A percentile compares a stretch with the other conserved stretches of the same genome.
Evolutionary conservation across 2,113 vertebrate species (phyloP).

Genomic region (Rhynchomys soricoides): DNA sequence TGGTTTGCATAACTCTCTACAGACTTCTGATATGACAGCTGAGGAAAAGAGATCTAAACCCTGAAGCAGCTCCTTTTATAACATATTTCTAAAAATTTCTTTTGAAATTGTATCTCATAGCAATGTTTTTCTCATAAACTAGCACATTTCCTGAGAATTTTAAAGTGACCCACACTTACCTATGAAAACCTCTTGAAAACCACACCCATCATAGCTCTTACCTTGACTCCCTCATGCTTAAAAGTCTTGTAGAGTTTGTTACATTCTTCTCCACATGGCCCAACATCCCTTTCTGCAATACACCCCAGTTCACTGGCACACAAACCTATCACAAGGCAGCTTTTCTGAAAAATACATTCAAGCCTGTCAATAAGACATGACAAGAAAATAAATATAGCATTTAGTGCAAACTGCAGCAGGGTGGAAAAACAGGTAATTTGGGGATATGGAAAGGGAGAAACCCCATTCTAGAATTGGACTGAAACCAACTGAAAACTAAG

Average conservation of each 20-base stretch:
- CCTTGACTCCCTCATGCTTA: neutral
- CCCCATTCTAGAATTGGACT: neutral
- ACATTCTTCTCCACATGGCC: neutral
- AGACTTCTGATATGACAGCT: neutral
- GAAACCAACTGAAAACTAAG: neutral
- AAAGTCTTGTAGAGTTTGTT: neutral
- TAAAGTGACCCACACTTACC: neutral
- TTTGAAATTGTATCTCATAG: neutral
- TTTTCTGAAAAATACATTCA: neutral
- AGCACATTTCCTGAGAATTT: neutral
- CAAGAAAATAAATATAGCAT: neutral
- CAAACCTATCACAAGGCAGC: neutral
- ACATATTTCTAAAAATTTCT: neutral
- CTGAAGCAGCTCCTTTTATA: neutral
- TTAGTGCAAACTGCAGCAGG: neutral
- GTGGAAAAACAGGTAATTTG: neutral
- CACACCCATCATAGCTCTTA: neutral
- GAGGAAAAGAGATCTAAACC: neutral
- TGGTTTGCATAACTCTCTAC: neutral
- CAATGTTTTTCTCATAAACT: neutral
- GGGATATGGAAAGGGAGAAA: neutral
- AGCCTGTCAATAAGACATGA: neutral
- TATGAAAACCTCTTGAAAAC: conserved; percentile 10
- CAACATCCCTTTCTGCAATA: neutral
- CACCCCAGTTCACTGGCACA: neutral